These are phyloP conservation scores for Thunnus thynnus DNA, from an alignment of 2,113 vertebrate species.

Conservation along the genomic window DNA sequence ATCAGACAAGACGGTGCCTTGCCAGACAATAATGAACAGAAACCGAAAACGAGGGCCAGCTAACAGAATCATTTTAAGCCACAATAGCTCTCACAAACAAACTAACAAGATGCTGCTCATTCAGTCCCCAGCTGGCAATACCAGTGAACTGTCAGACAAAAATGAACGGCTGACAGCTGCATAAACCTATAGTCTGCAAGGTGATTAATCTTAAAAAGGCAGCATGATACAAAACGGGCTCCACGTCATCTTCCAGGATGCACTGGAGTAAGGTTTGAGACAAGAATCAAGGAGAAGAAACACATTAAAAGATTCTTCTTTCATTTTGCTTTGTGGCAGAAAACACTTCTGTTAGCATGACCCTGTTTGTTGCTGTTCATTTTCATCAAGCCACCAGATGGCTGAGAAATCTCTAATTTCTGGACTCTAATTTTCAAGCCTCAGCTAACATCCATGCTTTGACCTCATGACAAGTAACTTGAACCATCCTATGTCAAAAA, in stretches of 20 bases:
- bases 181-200: not conserved
- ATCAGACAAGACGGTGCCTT: not conserved
- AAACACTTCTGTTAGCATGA: constrained; percentile 13
- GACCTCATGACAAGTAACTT: not conserved
- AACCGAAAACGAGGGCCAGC: not conserved
- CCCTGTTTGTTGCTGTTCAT: constrained; percentile 10
- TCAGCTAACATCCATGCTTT: not conserved
- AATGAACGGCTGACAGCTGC: not conserved
- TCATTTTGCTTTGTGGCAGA: constrained; percentile 2
- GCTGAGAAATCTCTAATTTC: constrained; percentile 10
- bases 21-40: constrained; percentile 13
- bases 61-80: constrained; percentile 25
- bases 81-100: not conserved
- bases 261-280: constrained; percentile 8
- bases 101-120: constrained; percentile 6
- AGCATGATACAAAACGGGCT: not conserved
- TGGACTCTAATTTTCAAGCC: constrained; percentile 14
- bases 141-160: not conserved
- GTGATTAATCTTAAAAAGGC: not conserved
- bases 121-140: not conserved
- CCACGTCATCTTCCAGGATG: not conserved
- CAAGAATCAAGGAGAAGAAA: not conserved
- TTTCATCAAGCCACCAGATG: constrained; percentile 22
- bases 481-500: not conserved
- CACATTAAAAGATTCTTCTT: not conserved